Conservation (phyloP, 2,888 invertebrate genomes). For the Drymonia ruficornis region DNA sequence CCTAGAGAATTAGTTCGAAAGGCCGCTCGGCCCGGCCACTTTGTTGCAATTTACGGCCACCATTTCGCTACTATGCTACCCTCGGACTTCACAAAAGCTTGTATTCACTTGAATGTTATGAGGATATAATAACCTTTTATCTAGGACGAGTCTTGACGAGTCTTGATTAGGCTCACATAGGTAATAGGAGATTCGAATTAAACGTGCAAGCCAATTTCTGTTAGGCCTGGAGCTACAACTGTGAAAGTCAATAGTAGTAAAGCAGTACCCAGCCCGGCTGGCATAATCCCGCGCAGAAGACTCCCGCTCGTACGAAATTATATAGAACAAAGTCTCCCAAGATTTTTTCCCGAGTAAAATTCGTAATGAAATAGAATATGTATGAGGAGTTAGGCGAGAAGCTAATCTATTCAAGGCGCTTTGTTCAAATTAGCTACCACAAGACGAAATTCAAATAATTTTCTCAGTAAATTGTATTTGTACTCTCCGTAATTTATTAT, state of each 20-base stretch:
- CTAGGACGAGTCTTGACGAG: not conserved
- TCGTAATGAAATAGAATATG: slow-evolving; percentile 37
- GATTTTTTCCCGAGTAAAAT: slow-evolving; percentile 26
- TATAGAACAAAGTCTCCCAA: slow-evolving; percentile 21
- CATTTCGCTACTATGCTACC: slow-evolving; percentile 39
- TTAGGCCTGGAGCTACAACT: not conserved
- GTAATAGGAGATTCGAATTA: not conserved
- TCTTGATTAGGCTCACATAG: not conserved
- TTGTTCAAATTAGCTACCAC: slow-evolving; percentile 23
- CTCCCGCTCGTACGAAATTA: slow-evolving; percentile 9
- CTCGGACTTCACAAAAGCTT: slow-evolving; percentile 19
- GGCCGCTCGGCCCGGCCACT: slow-evolving; percentile 55
- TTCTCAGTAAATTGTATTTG: slow-evolving; percentile 14
- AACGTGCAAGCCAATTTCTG: not conserved
- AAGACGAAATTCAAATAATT: slow-evolving; percentile 10
- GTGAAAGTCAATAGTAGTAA: slow-evolving; percentile 3
- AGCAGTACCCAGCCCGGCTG: slow-evolving; percentile 5
- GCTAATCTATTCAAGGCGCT: slow-evolving; percentile 23
- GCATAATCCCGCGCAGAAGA: slow-evolving; percentile 7
- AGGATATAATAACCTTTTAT: not conserved
- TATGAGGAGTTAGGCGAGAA: slow-evolving; percentile 32
- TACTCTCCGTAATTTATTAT: slow-evolving; percentile 35
- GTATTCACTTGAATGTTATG: not conserved
- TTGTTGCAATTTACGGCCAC: slow-evolving; percentile 64
- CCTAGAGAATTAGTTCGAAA: slow-evolving; percentile 58